Evolutionary conservation across 2,888 invertebrate species (phyloP).

Genomic region (Nineta flava): DNA sequence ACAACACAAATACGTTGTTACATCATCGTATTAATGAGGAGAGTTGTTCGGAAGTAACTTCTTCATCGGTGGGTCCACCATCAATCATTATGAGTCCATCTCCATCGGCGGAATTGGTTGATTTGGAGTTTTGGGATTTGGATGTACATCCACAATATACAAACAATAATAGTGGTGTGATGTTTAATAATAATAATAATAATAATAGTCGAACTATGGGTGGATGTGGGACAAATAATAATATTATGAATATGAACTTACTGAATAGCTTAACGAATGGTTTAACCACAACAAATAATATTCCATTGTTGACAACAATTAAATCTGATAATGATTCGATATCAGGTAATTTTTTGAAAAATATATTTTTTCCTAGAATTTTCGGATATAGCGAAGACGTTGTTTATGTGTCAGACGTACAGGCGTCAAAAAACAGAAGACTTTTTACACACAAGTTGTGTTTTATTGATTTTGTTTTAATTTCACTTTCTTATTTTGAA

Average conservation of each 20-base stretch:
- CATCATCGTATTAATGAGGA: conserved; percentile 35
- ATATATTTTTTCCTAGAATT: not conserved
- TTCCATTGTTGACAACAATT: conserved; percentile 2
- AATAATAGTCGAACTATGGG: conserved; percentile 4
- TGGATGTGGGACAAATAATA: conserved; percentile 4
- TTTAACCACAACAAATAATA: not conserved
- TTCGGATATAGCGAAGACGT: too few relatives aligned
- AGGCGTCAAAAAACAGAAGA: too few relatives aligned
- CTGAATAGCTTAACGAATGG: too few relatives aligned
- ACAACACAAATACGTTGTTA: too few relatives aligned
- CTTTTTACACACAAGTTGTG: too few relatives aligned
- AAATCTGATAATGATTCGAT: conserved; percentile 14
- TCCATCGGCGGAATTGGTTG: conserved; percentile 68
- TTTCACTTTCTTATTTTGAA: too few relatives aligned
- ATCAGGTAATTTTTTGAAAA: not conserved
- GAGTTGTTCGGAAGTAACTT: conserved; percentile 60
- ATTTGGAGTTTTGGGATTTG: conserved; percentile 68
- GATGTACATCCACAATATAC: conserved; percentile 34
- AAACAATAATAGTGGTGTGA: too few relatives aligned
- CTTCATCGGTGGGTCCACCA: conserved; percentile 40
- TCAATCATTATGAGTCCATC: conserved; percentile 52
- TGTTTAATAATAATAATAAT: conserved; percentile 2
- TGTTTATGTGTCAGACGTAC: too few relatives aligned
- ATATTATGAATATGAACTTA: not conserved
- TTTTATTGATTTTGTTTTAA: too few relatives aligned